Evolutionary conservation across 2,888 invertebrate genomes (phyloP).

Genomic region (Cerastis rubricosa): DNA sequence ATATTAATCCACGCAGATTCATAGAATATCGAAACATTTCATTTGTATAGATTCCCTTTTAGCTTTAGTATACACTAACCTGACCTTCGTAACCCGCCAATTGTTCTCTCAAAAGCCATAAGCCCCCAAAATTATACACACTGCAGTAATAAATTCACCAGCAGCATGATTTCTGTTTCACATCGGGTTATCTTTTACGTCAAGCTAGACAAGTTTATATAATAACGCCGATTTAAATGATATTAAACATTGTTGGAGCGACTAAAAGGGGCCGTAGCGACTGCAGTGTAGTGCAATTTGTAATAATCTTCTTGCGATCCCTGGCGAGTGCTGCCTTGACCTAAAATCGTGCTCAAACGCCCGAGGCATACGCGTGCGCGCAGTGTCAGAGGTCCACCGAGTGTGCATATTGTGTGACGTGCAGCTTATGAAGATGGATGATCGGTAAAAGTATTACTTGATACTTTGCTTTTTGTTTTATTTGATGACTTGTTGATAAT

Average conservation of each 20-base stretch:
- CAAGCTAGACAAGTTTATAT: conserved; percentile 59
- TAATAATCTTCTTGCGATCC: conserved; percentile 84
- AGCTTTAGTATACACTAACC: conserved; percentile 22
- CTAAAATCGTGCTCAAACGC: conserved; percentile 83
- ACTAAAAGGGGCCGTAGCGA: conserved; percentile 62
- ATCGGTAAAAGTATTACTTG: conserved; percentile 50
- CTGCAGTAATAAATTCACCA: conserved; percentile 45
- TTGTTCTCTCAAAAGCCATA: conserved; percentile 46
- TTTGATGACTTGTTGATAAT: conserved; percentile 37
- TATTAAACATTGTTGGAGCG: conserved; percentile 60
- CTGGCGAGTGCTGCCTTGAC: conserved; percentile 85
- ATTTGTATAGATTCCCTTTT: conserved; percentile 23
- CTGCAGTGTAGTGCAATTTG: conserved; percentile 75
- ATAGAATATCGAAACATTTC: conserved; percentile 17
- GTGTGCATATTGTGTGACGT: conserved; percentile 62
- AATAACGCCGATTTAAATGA: conserved; percentile 60
- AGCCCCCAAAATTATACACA: conserved; percentile 44
- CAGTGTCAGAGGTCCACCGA: conserved; percentile 75
- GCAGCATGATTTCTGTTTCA: conserved; percentile 57
- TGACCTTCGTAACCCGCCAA: conserved; percentile 51
- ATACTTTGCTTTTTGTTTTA: conserved; percentile 52
- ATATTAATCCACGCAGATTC: not conserved
- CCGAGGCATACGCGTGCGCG: conserved; percentile 76
- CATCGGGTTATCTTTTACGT: conserved; percentile 57
- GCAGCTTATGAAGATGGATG: conserved; percentile 62